Evolutionary conservation across 2,797 vertebrate genomes (phyloP).

Genomic region (Distichodus sexfasciatus): DNA sequence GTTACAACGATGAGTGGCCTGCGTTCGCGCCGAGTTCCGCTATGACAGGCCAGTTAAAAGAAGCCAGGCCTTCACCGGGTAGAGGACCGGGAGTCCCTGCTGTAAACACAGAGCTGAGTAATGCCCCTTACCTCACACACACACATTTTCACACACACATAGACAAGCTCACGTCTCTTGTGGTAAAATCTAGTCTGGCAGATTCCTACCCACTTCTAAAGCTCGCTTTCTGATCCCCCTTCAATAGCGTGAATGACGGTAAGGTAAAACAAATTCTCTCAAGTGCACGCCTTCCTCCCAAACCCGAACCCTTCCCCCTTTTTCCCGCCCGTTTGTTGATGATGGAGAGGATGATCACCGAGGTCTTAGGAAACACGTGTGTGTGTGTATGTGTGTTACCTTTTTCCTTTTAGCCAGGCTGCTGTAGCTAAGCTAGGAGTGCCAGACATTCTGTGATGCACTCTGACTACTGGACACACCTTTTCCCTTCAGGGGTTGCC

Average conservation of each 20-base stretch:
- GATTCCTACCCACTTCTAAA: conserved; percentile 37
- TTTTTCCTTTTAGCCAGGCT: no score
- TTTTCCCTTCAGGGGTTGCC: no score
- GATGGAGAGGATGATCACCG: no score
- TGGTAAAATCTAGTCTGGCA: conserved; percentile 29
- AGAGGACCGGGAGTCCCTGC: conserved; percentile 54
- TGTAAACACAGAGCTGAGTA: conserved; percentile 64
- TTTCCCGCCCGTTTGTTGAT: no score
- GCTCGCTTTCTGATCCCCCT: conserved; percentile 36
- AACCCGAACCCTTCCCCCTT: conserved; percentile 9
- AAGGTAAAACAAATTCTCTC: conserved; percentile 46
- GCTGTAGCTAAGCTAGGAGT: no score
- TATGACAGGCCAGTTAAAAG: conserved; percentile 53
- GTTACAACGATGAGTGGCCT: conserved; percentile 31
- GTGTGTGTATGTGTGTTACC: no score
- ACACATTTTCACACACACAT: not conserved
- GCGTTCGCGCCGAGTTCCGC: conserved; percentile 19
- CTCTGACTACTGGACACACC: no score
- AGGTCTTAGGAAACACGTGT: no score
- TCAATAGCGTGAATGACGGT: conserved; percentile 37
- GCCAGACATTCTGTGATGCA: no score
- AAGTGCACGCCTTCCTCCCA: conserved; percentile 23
- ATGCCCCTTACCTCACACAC: conserved; percentile 47
- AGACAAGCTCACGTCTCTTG: conserved; percentile 29
- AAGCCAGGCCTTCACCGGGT: conserved; percentile 41